Conservation (phyloP, 2,888 invertebrate species). For the Drosophila birchii region DNA sequence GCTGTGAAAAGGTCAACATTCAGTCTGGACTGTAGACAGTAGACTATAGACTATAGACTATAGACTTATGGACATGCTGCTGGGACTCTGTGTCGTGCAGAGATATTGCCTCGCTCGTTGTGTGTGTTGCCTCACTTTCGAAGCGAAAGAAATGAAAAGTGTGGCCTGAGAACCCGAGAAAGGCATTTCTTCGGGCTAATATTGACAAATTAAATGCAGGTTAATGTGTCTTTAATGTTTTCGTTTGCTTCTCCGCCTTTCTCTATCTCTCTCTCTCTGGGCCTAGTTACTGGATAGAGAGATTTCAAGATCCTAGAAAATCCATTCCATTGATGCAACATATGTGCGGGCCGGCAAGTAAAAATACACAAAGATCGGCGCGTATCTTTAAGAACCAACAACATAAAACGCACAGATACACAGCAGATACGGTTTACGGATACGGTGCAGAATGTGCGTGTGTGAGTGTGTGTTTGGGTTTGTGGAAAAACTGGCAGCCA, state of each 20-base stretch:
- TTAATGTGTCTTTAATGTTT: conserved; percentile 77
- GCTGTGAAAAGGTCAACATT: conserved; percentile 77
- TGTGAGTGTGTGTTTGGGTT: conserved; percentile 17
- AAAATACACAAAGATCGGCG: conserved; percentile 36
- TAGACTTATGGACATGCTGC: conserved; percentile 24
- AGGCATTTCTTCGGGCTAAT: conserved; percentile 66
- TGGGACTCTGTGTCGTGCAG: conserved; percentile 62
- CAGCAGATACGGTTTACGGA: conserved; percentile 7
- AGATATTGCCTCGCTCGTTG: conserved; percentile 55
- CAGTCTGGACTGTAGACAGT: conserved; percentile 24
- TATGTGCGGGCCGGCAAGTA: conserved; percentile 61
- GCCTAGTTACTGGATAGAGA: neutral
- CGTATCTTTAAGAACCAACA: conserved; percentile 45
- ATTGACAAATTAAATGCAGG: conserved; percentile 80
- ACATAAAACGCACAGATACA: conserved; percentile 45
- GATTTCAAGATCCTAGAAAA: neutral
- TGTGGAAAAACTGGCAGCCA: conserved; percentile 69
- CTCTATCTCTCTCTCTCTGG: conserved; percentile 8
- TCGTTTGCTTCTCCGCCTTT: conserved; percentile 27
- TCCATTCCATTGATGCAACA: conserved; percentile 64
- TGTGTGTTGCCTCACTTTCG: conserved; percentile 68
- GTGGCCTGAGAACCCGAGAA: conserved; percentile 68
- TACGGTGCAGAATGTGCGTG: conserved; percentile 13
- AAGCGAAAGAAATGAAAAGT: conserved; percentile 75
- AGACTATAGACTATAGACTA: neutral